Conservation (phyloP, 2,888 invertebrate genomes). For the Synergus itoensis region DNA sequence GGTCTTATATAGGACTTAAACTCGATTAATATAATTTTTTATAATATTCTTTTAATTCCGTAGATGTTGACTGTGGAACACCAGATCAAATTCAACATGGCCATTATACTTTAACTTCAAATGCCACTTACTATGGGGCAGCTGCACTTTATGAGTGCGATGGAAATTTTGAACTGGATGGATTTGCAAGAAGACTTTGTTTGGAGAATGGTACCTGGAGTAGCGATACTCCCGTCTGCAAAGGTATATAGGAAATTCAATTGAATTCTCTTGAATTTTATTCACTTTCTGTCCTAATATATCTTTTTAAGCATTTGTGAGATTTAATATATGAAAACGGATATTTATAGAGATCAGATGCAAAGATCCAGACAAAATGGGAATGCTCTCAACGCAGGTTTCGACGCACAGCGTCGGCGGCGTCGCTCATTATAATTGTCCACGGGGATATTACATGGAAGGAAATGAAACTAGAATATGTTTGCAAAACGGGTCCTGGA, state of each 20-base stretch:
- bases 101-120: slow-evolving; percentile 88
- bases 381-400: slow-evolving; percentile 79
- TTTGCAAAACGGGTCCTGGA: slow-evolving; percentile 89
- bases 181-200: slow-evolving; percentile 90
- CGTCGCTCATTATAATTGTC: slow-evolving; percentile 89
- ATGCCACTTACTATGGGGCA: slow-evolving; percentile 93
- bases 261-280: background rate
- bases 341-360: slow-evolving; percentile 86
- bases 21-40: too few relatives aligned
- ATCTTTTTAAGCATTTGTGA: too few relatives aligned
- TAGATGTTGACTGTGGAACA: slow-evolving; percentile 92
- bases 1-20: background rate
- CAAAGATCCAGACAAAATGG: slow-evolving; percentile 83
- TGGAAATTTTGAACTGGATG: slow-evolving; percentile 88
- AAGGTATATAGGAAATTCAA: slow-evolving; percentile 79
- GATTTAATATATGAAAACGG: background rate
- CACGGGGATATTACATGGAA: slow-evolving; percentile 88
- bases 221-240: slow-evolving; percentile 89
- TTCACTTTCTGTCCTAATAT: background rate
- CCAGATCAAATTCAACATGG: slow-evolving; percentile 87
- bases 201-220: slow-evolving; percentile 95
- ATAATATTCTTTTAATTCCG: slow-evolving; percentile 43
- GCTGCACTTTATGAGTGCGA: slow-evolving; percentile 91
- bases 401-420: slow-evolving; percentile 88
- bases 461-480: slow-evolving; percentile 90